Conservation (phyloP, 2,113 vertebrate species). For the Crocuta crocuta region DNA sequence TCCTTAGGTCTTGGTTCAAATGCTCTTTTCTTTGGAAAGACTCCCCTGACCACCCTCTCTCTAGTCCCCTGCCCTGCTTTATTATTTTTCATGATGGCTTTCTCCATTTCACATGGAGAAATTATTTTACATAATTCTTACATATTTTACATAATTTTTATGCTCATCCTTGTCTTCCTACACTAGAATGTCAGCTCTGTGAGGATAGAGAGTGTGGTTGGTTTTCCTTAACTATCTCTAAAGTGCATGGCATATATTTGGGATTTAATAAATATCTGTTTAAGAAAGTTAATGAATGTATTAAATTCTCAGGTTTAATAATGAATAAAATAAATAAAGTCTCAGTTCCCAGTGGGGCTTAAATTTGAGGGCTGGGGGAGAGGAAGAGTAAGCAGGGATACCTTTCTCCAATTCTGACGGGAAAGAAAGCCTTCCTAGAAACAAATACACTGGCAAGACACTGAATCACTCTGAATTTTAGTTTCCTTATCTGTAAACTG, state of each 20-base stretch:
- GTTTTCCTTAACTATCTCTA: neutral
- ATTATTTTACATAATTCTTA: too few species aligned
- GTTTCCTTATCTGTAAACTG: neutral
- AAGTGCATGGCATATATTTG: neutral
- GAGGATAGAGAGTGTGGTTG: neutral
- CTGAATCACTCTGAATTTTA: neutral
- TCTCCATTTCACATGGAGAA: neutral
- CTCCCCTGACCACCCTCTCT: neutral
- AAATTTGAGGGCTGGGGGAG: neutral
- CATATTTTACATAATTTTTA: neutral
- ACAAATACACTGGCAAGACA: neutral
- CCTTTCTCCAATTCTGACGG: neutral
- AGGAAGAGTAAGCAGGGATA: neutral
- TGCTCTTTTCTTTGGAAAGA: neutral
- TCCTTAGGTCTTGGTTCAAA: neutral
- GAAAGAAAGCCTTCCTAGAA: neutral
- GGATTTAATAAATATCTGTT: constrained; percentile 9
- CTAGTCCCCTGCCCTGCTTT: neutral
- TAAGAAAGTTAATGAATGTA: neutral
- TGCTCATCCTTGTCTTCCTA: neutral
- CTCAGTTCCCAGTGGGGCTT: neutral
- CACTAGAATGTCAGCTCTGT: neutral
- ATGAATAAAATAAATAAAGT: constrained; percentile 10
- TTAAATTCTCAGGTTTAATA: neutral
- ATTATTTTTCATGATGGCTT: neutral